A percentile compares a stretch with the other conserved stretches of the same genome.
phyloP scores from a whole-genome alignment of 2,888 invertebrate genomes.

The Caenorhabditis drosophilae region DNA sequence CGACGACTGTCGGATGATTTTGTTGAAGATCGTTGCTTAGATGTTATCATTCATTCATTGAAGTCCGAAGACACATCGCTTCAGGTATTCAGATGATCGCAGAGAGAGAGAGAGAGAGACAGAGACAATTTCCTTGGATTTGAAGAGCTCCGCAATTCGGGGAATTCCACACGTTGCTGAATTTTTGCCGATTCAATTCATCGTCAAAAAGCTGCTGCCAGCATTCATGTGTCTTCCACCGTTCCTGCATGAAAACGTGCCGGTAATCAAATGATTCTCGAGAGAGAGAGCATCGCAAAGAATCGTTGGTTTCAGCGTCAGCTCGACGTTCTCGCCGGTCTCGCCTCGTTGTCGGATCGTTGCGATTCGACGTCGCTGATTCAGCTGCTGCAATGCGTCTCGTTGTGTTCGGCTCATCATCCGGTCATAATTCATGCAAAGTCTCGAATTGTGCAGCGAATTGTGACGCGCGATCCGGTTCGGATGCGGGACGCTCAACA shows the following conservation, averaged over 20 bases:
- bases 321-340: slow-evolving; percentile 60
- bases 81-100: no score
- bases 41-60: slow-evolving; percentile 52
- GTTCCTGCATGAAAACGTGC: slow-evolving; percentile 64
- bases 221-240: slow-evolving; percentile 53
- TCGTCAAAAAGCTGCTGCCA: slow-evolving; percentile 58
- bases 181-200: slow-evolving; percentile 57
- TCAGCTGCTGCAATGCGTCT: slow-evolving; percentile 53
- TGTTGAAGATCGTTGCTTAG: slow-evolving; percentile 62
- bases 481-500: slow-evolving; percentile 58
- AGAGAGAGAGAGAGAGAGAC: no score
- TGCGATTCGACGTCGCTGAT: slow-evolving; percentile 57
- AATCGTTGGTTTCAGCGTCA: slow-evolving; percentile 49
- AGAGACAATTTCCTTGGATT: no score
- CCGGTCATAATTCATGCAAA: slow-evolving; percentile 68
- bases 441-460: slow-evolving; percentile 64
- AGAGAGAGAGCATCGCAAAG: not conserved
- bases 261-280: slow-evolving; percentile 36
- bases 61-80: slow-evolving; percentile 50
- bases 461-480: slow-evolving; percentile 63
- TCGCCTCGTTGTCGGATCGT: slow-evolving; percentile 62
- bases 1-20: slow-evolving; percentile 62
- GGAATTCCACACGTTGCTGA: slow-evolving; percentile 59
- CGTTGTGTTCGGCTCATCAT: slow-evolving; percentile 58
- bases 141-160: slow-evolving; percentile 56